Conservation (phyloP, 2,797 vertebrate species). For the Anableps anableps region DNA sequence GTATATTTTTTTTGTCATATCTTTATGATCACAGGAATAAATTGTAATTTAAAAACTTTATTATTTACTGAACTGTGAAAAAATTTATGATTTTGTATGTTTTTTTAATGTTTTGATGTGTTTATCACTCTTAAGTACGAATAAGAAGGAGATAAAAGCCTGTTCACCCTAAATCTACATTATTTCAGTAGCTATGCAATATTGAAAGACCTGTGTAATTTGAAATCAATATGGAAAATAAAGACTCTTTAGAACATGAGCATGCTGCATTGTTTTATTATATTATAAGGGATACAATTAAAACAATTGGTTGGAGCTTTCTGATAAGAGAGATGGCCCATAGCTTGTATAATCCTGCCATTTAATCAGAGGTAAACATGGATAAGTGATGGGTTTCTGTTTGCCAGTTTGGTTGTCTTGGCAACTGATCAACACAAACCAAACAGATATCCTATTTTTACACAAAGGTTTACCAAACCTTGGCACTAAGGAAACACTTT, state of each 20-base stretch:
- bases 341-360: constrained; percentile 26
- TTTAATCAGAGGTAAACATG: constrained; percentile 58
- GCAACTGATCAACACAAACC: constrained; percentile 47
- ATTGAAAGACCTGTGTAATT: background rate
- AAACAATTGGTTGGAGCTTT: constrained; percentile 13
- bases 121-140: background rate
- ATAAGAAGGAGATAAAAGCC: background rate
- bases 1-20: background rate
- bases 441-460: constrained; percentile 29
- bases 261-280: constrained; percentile 28
- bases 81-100: background rate
- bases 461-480: constrained; percentile 23
- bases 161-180: background rate
- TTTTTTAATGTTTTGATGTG: background rate
- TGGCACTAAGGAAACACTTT: background rate
- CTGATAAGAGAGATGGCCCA: constrained; percentile 46
- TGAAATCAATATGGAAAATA: background rate
- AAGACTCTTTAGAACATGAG: background rate
- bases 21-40: background rate
- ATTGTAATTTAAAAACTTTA: background rate
- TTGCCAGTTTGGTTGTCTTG: constrained; percentile 53
- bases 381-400: constrained; percentile 57
- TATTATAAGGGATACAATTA: constrained; percentile 51
- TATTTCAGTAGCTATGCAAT: background rate
- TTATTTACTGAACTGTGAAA: background rate